phyloP scores from a whole-genome alignment of 2,888 invertebrate genomes.

The Lepetodrilus schrolli region DNA sequence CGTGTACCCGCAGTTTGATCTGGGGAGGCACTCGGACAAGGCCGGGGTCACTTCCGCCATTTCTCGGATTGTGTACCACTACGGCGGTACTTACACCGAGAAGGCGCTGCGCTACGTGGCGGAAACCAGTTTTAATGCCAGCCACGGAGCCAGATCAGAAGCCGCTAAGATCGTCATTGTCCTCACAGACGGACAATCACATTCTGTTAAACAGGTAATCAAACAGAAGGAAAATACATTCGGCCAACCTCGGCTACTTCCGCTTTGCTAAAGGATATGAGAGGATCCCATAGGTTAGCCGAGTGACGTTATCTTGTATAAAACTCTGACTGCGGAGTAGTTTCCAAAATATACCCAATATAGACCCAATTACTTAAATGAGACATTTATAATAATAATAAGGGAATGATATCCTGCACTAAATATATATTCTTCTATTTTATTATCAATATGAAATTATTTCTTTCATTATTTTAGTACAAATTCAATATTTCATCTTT shows the following conservation, averaged over 20 bases:
- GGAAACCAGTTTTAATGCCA: neutral
- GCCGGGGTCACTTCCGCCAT: neutral
- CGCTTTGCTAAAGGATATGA: too few species aligned
- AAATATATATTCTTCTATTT: too few species aligned
- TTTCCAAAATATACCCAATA: too few species aligned
- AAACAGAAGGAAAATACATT: too few species aligned
- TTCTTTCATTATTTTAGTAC: neutral
- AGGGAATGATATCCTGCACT: too few species aligned
- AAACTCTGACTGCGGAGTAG: too few species aligned
- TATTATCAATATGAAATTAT: too few species aligned
- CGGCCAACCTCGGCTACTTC: too few species aligned
- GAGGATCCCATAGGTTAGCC: too few species aligned
- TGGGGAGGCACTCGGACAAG: constrained; percentile 36
- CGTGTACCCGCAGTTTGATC: constrained; percentile 48
- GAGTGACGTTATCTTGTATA: too few species aligned
- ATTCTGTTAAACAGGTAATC: constrained; percentile 2
- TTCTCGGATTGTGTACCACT: neutral
- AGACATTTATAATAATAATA: too few species aligned
- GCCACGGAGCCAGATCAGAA: constrained; percentile 43
- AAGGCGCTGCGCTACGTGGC: neutral
- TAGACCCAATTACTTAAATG: too few species aligned
- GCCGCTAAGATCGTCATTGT: constrained; percentile 49
- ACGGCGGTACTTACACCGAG: constrained; percentile 29
- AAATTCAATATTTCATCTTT: neutral
- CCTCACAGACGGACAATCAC: constrained; percentile 54